These are phyloP conservation scores for Lateolabrax maculatus DNA, from an alignment of 2,797 vertebrate species.

Conservation along the genomic window DNA sequence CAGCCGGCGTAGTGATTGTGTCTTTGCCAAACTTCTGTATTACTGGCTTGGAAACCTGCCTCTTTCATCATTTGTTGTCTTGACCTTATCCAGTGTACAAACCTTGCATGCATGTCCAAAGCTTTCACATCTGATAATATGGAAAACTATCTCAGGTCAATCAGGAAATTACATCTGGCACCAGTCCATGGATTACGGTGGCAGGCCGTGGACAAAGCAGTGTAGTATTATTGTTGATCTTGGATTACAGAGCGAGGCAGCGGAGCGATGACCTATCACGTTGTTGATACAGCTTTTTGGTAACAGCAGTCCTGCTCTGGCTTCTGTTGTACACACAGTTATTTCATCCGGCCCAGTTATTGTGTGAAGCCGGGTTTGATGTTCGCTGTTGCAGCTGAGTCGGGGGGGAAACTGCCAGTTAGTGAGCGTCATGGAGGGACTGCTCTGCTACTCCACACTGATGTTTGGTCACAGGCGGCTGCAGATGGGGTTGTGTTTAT, in stretches of 20 bases:
- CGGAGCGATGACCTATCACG: constrained; percentile 61
- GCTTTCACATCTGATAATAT: constrained; percentile 59
- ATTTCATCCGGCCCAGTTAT: constrained; percentile 41
- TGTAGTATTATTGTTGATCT: constrained; percentile 62
- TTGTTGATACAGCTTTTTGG: constrained; percentile 73
- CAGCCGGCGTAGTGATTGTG: constrained; percentile 11
- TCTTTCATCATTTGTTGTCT: constrained; percentile 30
- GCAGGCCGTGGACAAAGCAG: constrained; percentile 42
- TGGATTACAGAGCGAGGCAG: constrained; percentile 63
- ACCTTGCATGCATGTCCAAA: constrained; percentile 11
- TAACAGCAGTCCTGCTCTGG: constrained; percentile 19
- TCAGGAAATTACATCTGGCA: constrained; percentile 71
- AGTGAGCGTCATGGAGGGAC: constrained; percentile 33
- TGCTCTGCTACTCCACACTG: constrained; percentile 9
- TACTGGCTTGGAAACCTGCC: constrained; percentile 31
- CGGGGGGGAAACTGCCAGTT: constrained; percentile 34
- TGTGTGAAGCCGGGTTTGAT: constrained; percentile 32
- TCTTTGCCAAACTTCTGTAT: constrained; percentile 38
- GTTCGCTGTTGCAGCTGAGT: constrained; percentile 52
- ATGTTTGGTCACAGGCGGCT: constrained; percentile 47
- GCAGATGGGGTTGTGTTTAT: constrained; percentile 34
- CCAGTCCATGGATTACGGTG: constrained; percentile 56
- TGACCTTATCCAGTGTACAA: constrained; percentile 40
- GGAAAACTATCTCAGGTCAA: constrained; percentile 56
- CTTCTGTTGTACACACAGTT: constrained; percentile 38